Evolutionary conservation across 2,888 invertebrate species (phyloP).

Genomic region (Lamellibrachia satsuma): DNA sequence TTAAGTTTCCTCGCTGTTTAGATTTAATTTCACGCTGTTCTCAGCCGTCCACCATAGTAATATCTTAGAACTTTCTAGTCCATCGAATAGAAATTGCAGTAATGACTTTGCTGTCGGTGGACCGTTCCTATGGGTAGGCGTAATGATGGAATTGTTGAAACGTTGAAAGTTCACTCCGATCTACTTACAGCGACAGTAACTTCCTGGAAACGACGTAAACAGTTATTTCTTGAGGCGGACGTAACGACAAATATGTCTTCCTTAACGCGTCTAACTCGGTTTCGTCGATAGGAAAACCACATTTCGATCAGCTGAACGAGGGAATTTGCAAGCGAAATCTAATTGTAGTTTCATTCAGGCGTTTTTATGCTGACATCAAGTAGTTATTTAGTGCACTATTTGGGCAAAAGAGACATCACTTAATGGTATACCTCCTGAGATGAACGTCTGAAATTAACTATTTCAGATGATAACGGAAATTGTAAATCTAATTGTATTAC

Average conservation of each 20-base stretch:
- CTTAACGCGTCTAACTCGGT: not conserved
- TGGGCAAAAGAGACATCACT: not conserved
- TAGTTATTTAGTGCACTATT: not conserved
- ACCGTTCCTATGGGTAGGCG: not conserved
- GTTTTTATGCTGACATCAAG: not conserved
- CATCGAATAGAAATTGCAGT: not conserved
- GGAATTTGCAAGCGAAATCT: slow-evolving; percentile 2
- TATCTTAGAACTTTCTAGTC: not conserved
- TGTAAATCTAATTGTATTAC: not conserved
- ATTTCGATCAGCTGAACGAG: slow-evolving; percentile 5
- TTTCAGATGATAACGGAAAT: not conserved
- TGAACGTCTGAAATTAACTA: not conserved
- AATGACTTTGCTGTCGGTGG: not conserved
- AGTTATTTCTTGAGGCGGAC: not conserved
- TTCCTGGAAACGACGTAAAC: not conserved
- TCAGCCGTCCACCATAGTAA: not conserved
- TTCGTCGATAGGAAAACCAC: not conserved
- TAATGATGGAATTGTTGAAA: not conserved
- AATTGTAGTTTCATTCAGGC: not conserved
- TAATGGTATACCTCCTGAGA: not conserved
- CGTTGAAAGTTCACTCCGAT: not conserved
- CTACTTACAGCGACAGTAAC: not conserved
- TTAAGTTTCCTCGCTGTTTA: not conserved
- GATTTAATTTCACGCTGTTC: not conserved
- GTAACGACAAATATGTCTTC: not conserved